These are phyloP conservation scores for Leptinotarsa haldemani DNA, from an alignment of 2,888 invertebrate genomes.

Conservation along the genomic window DNA sequence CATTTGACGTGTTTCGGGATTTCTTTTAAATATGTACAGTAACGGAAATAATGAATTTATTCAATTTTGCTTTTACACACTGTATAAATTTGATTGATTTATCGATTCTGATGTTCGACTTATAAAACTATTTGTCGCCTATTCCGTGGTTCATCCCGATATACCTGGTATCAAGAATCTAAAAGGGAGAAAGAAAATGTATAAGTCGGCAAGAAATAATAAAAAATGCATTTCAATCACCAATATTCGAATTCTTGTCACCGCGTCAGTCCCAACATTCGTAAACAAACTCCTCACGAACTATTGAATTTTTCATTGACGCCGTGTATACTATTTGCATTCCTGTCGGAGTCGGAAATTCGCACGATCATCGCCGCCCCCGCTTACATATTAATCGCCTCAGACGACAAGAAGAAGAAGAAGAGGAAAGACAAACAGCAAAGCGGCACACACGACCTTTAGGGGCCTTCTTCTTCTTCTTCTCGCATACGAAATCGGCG, in stretches of 20 bases:
- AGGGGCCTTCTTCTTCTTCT: conserved; percentile 11
- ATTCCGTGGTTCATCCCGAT: too few species aligned
- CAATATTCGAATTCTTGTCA: neutral
- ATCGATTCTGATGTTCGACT: too few species aligned
- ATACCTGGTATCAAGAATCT: too few species aligned
- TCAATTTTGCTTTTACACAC: too few species aligned
- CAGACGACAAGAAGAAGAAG: conserved; percentile 2
- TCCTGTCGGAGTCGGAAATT: neutral
- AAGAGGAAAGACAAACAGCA: conserved; percentile 3
- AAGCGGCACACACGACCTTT: conserved; percentile 17
- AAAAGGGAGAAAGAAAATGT: too few species aligned
- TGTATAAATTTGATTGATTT: too few species aligned
- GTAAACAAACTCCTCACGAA: conserved; percentile 5
- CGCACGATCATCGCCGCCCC: neutral
- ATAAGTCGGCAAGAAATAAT: too few species aligned
- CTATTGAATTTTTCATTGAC: conserved; percentile 14
- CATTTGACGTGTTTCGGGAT: too few species aligned
- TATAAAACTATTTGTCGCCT: too few species aligned
- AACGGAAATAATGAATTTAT: too few species aligned
- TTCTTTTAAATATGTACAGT: too few species aligned
- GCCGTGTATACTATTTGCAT: conserved; percentile 16
- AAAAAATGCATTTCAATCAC: too few species aligned
- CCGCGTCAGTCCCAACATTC: neutral
- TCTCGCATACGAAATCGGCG: conserved; percentile 9
- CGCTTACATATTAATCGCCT: conserved; percentile 13